These are phyloP conservation scores for Pygoscelis adeliae DNA, from an alignment of 2,113 vertebrate genomes.

Conservation along the genomic window DNA sequence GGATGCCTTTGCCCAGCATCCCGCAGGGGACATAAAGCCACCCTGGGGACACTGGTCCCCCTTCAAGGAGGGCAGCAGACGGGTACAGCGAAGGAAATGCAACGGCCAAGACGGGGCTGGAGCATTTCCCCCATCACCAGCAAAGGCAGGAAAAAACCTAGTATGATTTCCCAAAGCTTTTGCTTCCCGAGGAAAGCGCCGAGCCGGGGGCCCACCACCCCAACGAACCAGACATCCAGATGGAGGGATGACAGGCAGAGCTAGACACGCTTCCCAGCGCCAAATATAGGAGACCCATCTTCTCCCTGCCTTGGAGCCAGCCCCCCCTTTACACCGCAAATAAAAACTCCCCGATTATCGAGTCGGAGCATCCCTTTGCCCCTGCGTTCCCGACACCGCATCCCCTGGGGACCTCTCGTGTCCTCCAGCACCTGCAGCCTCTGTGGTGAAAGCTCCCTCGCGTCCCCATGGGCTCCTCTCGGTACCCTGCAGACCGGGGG, in stretches of 20 bases:
- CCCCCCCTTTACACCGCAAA: not conserved
- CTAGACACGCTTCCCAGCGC: not conserved
- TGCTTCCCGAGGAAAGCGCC: accelerated
- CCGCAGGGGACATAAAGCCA: not conserved
- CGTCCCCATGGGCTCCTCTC: not conserved
- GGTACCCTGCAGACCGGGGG: not conserved
- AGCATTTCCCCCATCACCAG: not conserved
- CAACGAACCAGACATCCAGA: not conserved
- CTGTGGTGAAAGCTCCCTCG: accelerated
- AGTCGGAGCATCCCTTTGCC: not conserved
- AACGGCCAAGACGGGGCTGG: not conserved
- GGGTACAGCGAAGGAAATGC: not conserved
- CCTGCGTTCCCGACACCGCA: accelerated
- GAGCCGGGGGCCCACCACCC: not conserved
- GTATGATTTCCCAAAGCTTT: not conserved
- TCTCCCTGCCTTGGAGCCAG: not conserved
- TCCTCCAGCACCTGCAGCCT: not conserved
- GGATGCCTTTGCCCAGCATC: not conserved
- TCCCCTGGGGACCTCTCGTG: accelerated
- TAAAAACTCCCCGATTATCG: not conserved
- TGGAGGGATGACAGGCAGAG: not conserved
- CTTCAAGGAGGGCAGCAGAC: not conserved
- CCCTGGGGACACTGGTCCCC: not conserved
- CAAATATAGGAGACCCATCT: not conserved
- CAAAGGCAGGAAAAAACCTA: accelerated